Conservation (phyloP, 1,140 invertebrate genomes). For the Bombus affinis region DNA sequence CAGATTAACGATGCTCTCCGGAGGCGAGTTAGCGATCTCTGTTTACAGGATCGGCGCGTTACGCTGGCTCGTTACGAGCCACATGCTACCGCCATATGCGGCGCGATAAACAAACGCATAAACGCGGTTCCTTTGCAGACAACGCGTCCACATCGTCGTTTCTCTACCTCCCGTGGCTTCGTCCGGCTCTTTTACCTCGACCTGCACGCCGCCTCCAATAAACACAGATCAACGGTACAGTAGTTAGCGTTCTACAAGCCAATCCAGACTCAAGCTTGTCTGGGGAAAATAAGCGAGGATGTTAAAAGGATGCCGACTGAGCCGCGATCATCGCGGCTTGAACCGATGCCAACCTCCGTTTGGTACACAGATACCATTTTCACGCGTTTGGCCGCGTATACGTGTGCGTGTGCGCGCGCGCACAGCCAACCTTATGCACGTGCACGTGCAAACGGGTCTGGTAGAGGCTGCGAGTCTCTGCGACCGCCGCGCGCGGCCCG, state of each 20-base stretch:
- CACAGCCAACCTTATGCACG: constrained; percentile 35
- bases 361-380: not conserved
- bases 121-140: constrained; percentile 77
- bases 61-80: constrained; percentile 67
- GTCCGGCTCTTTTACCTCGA: constrained; percentile 37
- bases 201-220: constrained; percentile 62
- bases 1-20: constrained; percentile 64
- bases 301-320: constrained; percentile 57
- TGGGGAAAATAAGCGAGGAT: constrained; percentile 68
- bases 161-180: constrained; percentile 39
- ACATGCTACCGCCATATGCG: constrained; percentile 82
- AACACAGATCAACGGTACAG: constrained; percentile 57
- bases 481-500: constrained; percentile 77
- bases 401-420: constrained; percentile 30
- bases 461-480: constrained; percentile 50
- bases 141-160: constrained; percentile 19
- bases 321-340: constrained; percentile 64
- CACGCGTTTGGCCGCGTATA: not conserved
- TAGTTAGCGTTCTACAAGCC: constrained; percentile 59
- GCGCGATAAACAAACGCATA: constrained; percentile 78
- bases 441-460: constrained; percentile 62
- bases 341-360: constrained; percentile 70
- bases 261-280: constrained; percentile 40
- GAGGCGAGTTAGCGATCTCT: constrained; percentile 54
- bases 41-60: constrained; percentile 66